A percentile compares a stretch with the other conserved stretches of the same genome.
These are phyloP conservation scores for Aporrectodea caliginosa DNA, from an alignment of 1,140 invertebrate genomes.

Conservation along the genomic window DNA sequence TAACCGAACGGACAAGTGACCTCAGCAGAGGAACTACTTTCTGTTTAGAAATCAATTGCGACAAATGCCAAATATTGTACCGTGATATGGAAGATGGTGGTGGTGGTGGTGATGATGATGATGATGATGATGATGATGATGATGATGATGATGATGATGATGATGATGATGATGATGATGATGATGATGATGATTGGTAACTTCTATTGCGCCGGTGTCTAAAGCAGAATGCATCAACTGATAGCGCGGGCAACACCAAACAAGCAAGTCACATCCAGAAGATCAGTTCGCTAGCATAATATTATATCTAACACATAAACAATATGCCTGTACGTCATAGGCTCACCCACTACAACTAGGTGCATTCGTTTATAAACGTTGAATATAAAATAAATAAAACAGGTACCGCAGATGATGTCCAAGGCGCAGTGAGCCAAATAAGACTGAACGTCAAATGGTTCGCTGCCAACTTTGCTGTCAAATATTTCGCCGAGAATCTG, in stretches of 20 bases:
- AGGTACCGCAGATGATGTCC: slow-evolving; percentile 84
- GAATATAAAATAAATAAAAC: too few relatives aligned
- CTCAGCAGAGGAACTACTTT: too few relatives aligned
- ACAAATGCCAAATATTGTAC: too few relatives aligned
- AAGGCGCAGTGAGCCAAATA: slow-evolving; percentile 76
- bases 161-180: slow-evolving; percentile 2
- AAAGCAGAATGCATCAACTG: not conserved
- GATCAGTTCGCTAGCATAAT: too few relatives aligned
- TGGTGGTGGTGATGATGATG: not conserved
- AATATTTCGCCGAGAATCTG: slow-evolving; percentile 66
- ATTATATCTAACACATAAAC: too few relatives aligned
- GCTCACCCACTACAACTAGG: not conserved
- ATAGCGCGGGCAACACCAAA: not conserved
- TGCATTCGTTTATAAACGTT: not conserved
- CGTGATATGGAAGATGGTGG: not conserved
- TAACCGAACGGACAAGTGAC: too few relatives aligned
- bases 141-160: slow-evolving; percentile 2
- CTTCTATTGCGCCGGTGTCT: not conserved
- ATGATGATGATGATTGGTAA: not conserved
- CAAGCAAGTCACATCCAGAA: not conserved
- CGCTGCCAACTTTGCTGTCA: slow-evolving; percentile 58
- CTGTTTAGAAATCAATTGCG: too few relatives aligned
- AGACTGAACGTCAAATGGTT: slow-evolving; percentile 70
- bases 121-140: not conserved
- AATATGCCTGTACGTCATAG: not conserved